Percentiles rank a stretch among this genome's conserved stretches.
Evolutionary conservation across 2,797 vertebrate genomes (phyloP).

Genomic region (Crenuchus spilurus): DNA sequence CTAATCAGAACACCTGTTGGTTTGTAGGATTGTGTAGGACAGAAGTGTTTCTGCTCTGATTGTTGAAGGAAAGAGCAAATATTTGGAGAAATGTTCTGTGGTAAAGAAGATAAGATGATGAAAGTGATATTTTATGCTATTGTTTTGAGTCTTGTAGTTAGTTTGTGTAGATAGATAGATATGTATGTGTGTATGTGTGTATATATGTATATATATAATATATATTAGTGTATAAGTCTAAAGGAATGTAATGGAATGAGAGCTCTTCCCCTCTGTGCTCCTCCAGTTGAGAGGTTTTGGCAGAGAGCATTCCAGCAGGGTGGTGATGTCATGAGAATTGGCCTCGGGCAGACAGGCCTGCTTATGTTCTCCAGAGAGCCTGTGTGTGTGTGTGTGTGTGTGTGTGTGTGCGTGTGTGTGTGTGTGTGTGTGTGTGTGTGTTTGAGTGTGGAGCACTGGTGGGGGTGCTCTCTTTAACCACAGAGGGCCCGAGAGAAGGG

Average conservation of each 20-base stretch:
- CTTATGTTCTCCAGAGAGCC: slow-evolving; percentile 77
- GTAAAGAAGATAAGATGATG: no score
- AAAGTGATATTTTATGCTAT: no score
- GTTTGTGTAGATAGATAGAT: no score
- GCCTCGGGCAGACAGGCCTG: slow-evolving; percentile 80
- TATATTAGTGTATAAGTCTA: slow-evolving; percentile 5
- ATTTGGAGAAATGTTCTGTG: no score
- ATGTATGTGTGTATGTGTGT: no score
- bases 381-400: slow-evolving; percentile 58
- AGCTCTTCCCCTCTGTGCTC: slow-evolving; percentile 59
- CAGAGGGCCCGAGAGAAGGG: slow-evolving; percentile 69
- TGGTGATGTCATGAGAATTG: slow-evolving; percentile 86
- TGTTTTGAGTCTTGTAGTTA: no score
- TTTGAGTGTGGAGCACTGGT: slow-evolving; percentile 31
- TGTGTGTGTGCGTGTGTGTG: slow-evolving; percentile 49
- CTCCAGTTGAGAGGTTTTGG: slow-evolving; percentile 71
- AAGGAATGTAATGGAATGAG: slow-evolving; percentile 47
- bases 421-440: slow-evolving; percentile 48
- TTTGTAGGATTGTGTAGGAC: no score
- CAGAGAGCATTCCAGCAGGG: slow-evolving; percentile 80
- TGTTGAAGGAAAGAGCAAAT: no score
- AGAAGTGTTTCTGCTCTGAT: no score
- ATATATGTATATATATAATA: slow-evolving; percentile 22
- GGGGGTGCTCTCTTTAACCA: slow-evolving; percentile 70
- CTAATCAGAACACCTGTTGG: no score